Percentiles rank a stretch among this genome's conserved stretches.
These are phyloP conservation scores for Venustoraphidia nigricollis DNA, from an alignment of 2,888 invertebrate genomes.

Conservation along the genomic window DNA sequence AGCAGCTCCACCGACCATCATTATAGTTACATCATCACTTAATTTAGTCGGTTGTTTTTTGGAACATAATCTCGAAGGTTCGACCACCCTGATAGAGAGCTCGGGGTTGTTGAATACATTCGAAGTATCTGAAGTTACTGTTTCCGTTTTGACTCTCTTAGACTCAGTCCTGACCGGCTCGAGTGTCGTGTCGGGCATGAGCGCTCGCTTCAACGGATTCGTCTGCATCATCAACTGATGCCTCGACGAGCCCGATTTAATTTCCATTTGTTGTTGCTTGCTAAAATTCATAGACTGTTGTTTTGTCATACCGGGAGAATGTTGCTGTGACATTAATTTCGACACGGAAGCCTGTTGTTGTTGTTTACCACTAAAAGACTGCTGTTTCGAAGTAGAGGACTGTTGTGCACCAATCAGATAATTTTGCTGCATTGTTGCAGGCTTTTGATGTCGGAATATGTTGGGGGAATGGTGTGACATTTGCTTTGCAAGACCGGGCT, in stretches of 20 bases:
- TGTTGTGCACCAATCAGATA: too few relatives aligned
- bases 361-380: too few relatives aligned
- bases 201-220: neutral
- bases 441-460: too few relatives aligned
- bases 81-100: conserved; percentile 9
- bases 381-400: too few relatives aligned
- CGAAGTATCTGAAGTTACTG: conserved; percentile 1
- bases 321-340: too few relatives aligned
- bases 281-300: too few relatives aligned
- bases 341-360: neutral
- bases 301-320: too few relatives aligned
- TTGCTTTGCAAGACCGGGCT: conserved; percentile 1
- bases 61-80: conserved; percentile 1
- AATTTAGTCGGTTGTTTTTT: conserved; percentile 5
- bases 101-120: conserved; percentile 6
- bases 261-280: neutral
- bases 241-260: neutral
- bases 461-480: neutral
- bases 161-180: neutral
- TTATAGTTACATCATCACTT: conserved; percentile 9
- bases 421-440: too few relatives aligned
- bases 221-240: too few relatives aligned
- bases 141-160: conserved; percentile 1
- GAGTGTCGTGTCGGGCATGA: conserved; percentile 1
- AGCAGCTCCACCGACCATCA: conserved; percentile 5